Evolutionary conservation across 2,113 vertebrate genomes (phyloP), one percentile per base, ranked within the genome.

Genomic region (Scalopus aquaticus): DNA sequence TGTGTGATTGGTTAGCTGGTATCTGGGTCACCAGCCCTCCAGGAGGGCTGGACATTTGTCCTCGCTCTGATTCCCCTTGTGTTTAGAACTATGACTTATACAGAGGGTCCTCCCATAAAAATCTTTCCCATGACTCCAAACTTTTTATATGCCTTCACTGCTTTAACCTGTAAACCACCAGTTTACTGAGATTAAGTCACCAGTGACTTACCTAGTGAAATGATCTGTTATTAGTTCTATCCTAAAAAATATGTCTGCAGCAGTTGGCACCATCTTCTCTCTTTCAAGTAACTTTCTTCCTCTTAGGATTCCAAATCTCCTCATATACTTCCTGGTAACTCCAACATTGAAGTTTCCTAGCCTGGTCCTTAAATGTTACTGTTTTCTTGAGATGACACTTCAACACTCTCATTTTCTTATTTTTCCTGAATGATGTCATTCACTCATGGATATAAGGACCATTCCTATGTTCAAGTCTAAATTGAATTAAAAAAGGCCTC

Each of bases 321-420:
- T 39, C 49, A 81, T 35, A 91, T 26, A 69, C 10, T 76, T 94
- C 62, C 51, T 92, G 20, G 51, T 64, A 91, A 78, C 49, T 89
- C 28, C 67, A 69, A 78, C 64, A 91, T 0, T 64, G 78, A 73
- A 3, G 3, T 77, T 79, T 70, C 54, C 70, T 72, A 89, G 84
- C 44, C 58, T 83, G 30, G 74, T 64, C 69, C 70, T 94, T 85
- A 62, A 85, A 90, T 58, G 42, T 74, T 69, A 86, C 58, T 91
- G 54, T 88, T 90, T 93, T 87, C 82, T 76, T 94, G 65, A 95
- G 60, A 39, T 92, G 32, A 91, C 12, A 83, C 49, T 67, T 94
- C 24, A 88, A 49, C 26, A 26, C 19, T 72, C 51, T 85, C 67
- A n/a, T 87, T 92, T 77, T 30, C 19, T 88, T 58, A 15, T 51